Conservation (phyloP, 1,140 invertebrate species). For the Protaetia brevitarsis region DNA sequence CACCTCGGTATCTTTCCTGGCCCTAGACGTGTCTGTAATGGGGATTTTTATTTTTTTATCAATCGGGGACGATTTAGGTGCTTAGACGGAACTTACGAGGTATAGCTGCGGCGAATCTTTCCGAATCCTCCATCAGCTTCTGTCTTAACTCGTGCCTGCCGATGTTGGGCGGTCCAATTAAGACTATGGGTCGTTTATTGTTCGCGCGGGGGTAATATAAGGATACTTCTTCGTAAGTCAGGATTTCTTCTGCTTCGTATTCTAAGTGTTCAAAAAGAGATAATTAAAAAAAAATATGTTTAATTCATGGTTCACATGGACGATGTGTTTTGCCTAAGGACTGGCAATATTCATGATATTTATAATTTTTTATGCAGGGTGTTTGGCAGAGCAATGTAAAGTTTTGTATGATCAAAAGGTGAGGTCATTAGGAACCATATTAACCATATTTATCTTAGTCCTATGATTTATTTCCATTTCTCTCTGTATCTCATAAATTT, state of each 20-base stretch:
- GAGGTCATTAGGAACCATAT: too few relatives aligned
- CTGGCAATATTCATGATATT: too few relatives aligned
- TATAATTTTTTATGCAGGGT: too few relatives aligned
- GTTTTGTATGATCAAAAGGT: too few relatives aligned
- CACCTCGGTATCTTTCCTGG: conserved; percentile 85
- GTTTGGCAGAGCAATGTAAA: too few relatives aligned
- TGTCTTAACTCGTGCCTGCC: conserved; percentile 94
- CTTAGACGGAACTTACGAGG: conserved; percentile 92
- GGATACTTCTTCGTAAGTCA: conserved; percentile 95
- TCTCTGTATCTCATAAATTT: too few relatives aligned
- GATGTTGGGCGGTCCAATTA: conserved; percentile 96
- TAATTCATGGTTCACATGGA: neutral
- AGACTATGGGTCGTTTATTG: conserved; percentile 93
- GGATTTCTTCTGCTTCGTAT: conserved; percentile 84
- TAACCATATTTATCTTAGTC: too few relatives aligned
- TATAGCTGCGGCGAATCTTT: conserved; percentile 92
- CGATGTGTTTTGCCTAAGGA: neutral
- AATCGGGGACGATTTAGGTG: too few relatives aligned
- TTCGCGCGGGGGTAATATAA: conserved; percentile 93
- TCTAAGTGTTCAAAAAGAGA: conserved; percentile 55
- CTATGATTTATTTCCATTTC: too few relatives aligned
- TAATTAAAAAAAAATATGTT: neutral
- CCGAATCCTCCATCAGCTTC: conserved; percentile 91
- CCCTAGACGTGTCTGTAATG: conserved; percentile 83
- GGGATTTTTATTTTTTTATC: conserved; percentile 25